These are phyloP conservation scores for Leucophenga montana DNA, from an alignment of 2,888 invertebrate species.

Conservation along the genomic window DNA sequence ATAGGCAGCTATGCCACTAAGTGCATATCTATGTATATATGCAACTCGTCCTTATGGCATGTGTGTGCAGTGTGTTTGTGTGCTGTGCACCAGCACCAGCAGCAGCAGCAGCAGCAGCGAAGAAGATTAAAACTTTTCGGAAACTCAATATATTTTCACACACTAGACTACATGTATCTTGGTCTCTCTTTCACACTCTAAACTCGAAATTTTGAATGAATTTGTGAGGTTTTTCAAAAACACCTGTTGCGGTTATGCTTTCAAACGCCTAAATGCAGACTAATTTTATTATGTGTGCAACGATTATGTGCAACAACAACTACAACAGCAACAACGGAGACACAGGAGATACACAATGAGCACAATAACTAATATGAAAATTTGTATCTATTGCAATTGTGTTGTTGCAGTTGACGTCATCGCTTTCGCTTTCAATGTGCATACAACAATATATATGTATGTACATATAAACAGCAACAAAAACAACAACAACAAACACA, in stretches of 20 bases:
- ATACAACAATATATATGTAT: constrained; percentile 31
- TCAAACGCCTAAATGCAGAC: constrained; percentile 30
- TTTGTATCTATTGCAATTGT: constrained; percentile 40
- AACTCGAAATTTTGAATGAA: too few relatives aligned
- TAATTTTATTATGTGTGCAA: constrained; percentile 58
- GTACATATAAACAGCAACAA: too few relatives aligned
- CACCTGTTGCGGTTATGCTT: constrained; percentile 31
- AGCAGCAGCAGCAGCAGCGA: too few relatives aligned
- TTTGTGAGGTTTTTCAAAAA: constrained; percentile 7
- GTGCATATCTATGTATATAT: too few relatives aligned
- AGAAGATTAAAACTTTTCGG: too few relatives aligned
- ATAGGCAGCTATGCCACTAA: too few relatives aligned
- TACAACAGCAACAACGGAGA: constrained; percentile 39
- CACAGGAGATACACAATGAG: constrained; percentile 29
- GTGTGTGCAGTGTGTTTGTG: too few relatives aligned
- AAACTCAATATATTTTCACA: too few relatives aligned
- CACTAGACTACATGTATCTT: too few relatives aligned
- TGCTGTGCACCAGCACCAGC: too few relatives aligned
- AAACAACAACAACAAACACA: constrained; percentile 1
- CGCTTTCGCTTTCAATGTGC: constrained; percentile 55
- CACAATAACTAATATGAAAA: constrained; percentile 57
- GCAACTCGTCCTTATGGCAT: too few relatives aligned
- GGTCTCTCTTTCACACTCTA: too few relatives aligned
- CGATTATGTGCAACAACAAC: constrained; percentile 36
- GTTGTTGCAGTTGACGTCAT: constrained; percentile 7